Percentiles rank a stretch among this genome's conserved stretches.
phyloP scores from a whole-genome alignment of 2,888 invertebrate species.

The Heliconius cydno region DNA sequence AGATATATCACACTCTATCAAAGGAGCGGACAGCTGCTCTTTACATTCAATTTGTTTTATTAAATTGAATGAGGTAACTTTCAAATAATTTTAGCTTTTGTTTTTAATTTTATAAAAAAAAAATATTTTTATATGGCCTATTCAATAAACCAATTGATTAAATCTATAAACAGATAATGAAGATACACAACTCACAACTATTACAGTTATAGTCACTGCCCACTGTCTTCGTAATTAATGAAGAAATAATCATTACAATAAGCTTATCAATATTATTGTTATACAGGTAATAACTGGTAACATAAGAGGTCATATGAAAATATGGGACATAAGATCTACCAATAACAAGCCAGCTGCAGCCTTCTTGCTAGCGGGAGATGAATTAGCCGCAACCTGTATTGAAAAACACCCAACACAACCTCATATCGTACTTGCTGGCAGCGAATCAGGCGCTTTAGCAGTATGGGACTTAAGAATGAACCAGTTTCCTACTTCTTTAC shows the following conservation, averaged over 20 bases:
- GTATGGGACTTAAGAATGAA: constrained; percentile 95
- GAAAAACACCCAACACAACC: constrained; percentile 94
- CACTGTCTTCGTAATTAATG: too few relatives aligned
- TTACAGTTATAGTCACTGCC: too few relatives aligned
- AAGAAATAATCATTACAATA: neutral
- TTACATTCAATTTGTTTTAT: constrained; percentile 90
- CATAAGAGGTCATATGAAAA: constrained; percentile 93
- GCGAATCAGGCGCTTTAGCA: constrained; percentile 93
- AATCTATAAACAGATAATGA: too few relatives aligned
- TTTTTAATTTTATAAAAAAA: neutral
- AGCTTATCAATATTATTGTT: neutral
- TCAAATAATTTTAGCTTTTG: neutral
- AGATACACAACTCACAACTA: too few relatives aligned
- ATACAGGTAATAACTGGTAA: constrained; percentile 91
- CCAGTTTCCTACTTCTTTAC: constrained; percentile 90
- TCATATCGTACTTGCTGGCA: constrained; percentile 92
- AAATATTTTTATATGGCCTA: too few relatives aligned
- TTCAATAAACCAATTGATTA: too few relatives aligned
- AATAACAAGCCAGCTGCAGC: constrained; percentile 86
- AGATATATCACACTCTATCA: constrained; percentile 74
- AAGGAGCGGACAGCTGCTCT: constrained; percentile 91
- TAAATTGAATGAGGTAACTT: constrained; percentile 83
- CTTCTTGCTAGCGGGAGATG: constrained; percentile 90
- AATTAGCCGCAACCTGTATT: constrained; percentile 89
- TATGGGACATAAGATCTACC: constrained; percentile 90